Evolutionary conservation across 2,888 invertebrate species (phyloP).

Genomic region (Cerastis rubricosa): DNA sequence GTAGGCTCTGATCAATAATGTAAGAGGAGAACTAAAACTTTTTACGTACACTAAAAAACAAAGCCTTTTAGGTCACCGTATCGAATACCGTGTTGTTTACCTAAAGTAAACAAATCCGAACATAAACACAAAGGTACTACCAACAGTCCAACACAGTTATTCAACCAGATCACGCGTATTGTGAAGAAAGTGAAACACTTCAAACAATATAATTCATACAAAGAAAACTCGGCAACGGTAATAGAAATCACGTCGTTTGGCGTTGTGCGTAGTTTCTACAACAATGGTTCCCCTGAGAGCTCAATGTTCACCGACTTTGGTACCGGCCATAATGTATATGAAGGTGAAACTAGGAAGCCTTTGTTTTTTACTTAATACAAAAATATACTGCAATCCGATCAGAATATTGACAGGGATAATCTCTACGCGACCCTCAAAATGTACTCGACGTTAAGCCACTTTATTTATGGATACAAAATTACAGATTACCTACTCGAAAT

Average conservation of each 20-base stretch:
- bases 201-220: slow-evolving; percentile 66
- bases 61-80: slow-evolving; percentile 8
- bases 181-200: slow-evolving; percentile 66
- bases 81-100: slow-evolving; percentile 24
- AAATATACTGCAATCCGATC: slow-evolving; percentile 48
- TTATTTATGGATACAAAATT: slow-evolving; percentile 9
- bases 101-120: slow-evolving; percentile 33
- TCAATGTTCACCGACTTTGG: slow-evolving; percentile 64
- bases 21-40: slow-evolving; percentile 13
- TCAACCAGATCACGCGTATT: slow-evolving; percentile 57
- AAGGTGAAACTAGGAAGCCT: slow-evolving; percentile 75
- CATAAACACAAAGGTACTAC: slow-evolving; percentile 4
- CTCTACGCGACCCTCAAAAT: slow-evolving; percentile 23
- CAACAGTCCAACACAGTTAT: slow-evolving; percentile 37
- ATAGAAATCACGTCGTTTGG: slow-evolving; percentile 77
- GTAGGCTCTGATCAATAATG: slow-evolving; percentile 3
- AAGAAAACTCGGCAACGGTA: slow-evolving; percentile 76
- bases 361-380: slow-evolving; percentile 69
- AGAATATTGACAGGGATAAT: slow-evolving; percentile 48
- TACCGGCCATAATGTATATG: slow-evolving; percentile 70
- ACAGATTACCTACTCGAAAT: slow-evolving; percentile 13
- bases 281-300: slow-evolving; percentile 80
- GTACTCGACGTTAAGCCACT: slow-evolving; percentile 1
- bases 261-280: slow-evolving; percentile 68
- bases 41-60: slow-evolving; percentile 10